Evolutionary conservation across 2,797 vertebrate species (phyloP), one percentile per base, ranked within the genome.

Genomic region (Babyrousa celebensis): DNA sequence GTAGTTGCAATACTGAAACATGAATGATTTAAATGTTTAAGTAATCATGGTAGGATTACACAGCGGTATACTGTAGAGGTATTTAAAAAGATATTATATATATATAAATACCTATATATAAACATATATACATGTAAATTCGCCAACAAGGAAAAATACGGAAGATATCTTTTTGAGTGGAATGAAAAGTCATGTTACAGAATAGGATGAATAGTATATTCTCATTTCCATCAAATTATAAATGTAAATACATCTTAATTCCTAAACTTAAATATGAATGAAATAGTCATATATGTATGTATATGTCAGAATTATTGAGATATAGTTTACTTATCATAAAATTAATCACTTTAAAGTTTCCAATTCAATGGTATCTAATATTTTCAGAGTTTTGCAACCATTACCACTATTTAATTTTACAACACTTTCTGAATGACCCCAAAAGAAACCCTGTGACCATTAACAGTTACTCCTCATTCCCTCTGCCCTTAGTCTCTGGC

Each of bases 221-320:
- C 12, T 95, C 43, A 83, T 77, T 91, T 77, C 54, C 15, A 83
- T 77, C 77, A 87, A 91, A 58, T 91, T 74, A 63, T 68, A 10
- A 79, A 36, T 62, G 17, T 67, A 89, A 86, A 89, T 85, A 79
- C n/a, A 63, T 88, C 16, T 86, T 75, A 54, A 60, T 63, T 12
- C 25, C 40, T 83, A 88, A 88, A 87, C 36, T 95, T 63, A 72
- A 74, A 48, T 56, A 63, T 68, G 63, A 83, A 70, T 75, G 32
- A 82, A 78, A n/a, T 62, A 74, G 36, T 67, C 29, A 52, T 77
- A 25, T 70, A 29, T 14, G 5, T 86, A 3, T 77, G 54, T 79
- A 14, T 80, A 21, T 60, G 68, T 58, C 18, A 32, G 17, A 29
- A 40, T 56, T 86, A 43, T 78, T 78, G 43, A 90, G 7, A 9